A percentile compares a stretch with the other conserved stretches of the same genome.
Evolutionary conservation across 2,888 invertebrate genomes (phyloP).

Genomic region (Idaea dimidiata): DNA sequence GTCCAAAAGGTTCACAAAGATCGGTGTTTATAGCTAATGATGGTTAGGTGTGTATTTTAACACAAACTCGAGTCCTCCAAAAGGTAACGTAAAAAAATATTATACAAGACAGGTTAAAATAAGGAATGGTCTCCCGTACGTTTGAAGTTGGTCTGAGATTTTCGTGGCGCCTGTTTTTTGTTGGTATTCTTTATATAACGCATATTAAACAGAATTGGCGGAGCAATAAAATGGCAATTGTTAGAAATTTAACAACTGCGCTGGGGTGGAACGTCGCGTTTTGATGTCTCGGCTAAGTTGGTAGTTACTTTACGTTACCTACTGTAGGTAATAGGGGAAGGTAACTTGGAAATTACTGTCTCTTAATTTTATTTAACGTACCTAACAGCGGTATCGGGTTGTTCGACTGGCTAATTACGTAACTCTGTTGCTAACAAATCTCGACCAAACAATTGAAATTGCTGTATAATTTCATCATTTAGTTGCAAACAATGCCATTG

Average conservation of each 20-base stretch:
- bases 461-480: no score
- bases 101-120: constrained; percentile 60
- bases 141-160: constrained; percentile 39
- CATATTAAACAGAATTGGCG: constrained; percentile 68
- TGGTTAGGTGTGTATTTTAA: constrained; percentile 80
- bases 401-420: no score
- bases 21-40: constrained; percentile 78
- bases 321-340: constrained; percentile 8
- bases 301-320: constrained; percentile 9
- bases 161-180: constrained; percentile 79
- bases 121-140: constrained; percentile 59
- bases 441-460: no score
- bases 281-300: constrained; percentile 38
- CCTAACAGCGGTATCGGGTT: no score
- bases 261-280: constrained; percentile 55
- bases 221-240: constrained; percentile 74
- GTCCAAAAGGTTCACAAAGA: constrained; percentile 72
- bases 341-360: constrained; percentile 2
- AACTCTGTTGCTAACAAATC: no score
- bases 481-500: no score
- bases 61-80: constrained; percentile 67
- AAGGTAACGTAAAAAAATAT: constrained; percentile 71
- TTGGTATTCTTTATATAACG: constrained; percentile 60
- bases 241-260: constrained; percentile 70
- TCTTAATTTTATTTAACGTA: constrained; percentile 2